Evolutionary conservation across 1,140 invertebrate species (phyloP).

Genomic region (Battus philenor): DNA sequence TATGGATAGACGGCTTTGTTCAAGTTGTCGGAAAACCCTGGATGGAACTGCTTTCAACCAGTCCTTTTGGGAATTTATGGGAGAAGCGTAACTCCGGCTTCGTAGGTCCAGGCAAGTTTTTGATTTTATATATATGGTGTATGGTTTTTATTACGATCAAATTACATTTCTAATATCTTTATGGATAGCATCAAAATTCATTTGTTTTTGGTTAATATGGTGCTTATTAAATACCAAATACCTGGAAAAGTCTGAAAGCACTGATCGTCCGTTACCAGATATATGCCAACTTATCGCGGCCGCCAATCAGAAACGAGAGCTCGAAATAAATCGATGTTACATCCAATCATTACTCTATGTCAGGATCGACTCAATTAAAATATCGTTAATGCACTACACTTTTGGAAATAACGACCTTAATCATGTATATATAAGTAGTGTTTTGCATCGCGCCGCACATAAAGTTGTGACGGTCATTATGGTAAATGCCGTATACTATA

Average conservation of each 20-base stretch:
- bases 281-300: slow-evolving; percentile 70
- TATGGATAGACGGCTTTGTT: too few relatives aligned
- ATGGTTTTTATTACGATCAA: too few relatives aligned
- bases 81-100: too few relatives aligned
- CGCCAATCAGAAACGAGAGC: slow-evolving; percentile 74
- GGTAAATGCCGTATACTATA: slow-evolving; percentile 70
- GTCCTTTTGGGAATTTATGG: too few relatives aligned
- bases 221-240: slow-evolving; percentile 17
- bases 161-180: too few relatives aligned
- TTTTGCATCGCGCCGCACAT: slow-evolving; percentile 31
- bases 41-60: too few relatives aligned
- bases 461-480: slow-evolving; percentile 71
- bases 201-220: too few relatives aligned
- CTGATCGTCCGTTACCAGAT: slow-evolving; percentile 69
- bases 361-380: slow-evolving; percentile 75
- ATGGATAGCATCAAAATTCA: too few relatives aligned
- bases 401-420: slow-evolving; percentile 53
- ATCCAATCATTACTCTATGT: slow-evolving; percentile 75
- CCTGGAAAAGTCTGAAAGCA: slow-evolving; percentile 19
- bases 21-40: too few relatives aligned
- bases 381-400: slow-evolving; percentile 67
- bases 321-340: slow-evolving; percentile 74
- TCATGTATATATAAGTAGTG: slow-evolving; percentile 23
- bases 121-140: neutral
- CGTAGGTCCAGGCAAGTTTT: too few relatives aligned